These are phyloP conservation scores for Trypoxylus dichotomus DNA, from an alignment of 1,140 invertebrate species.

Conservation along the genomic window DNA sequence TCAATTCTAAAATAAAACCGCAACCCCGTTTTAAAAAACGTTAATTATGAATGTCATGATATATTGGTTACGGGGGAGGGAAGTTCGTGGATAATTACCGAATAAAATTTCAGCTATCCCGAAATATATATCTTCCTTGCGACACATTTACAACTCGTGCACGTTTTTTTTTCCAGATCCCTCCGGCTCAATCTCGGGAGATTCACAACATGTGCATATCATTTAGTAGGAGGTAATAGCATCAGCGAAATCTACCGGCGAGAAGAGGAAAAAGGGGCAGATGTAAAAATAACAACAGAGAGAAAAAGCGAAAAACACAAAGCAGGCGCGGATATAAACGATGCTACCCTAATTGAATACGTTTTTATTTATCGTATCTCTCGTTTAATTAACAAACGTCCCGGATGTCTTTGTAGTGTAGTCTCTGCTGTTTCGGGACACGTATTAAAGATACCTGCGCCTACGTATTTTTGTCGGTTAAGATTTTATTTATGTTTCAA, in stretches of 20 bases:
- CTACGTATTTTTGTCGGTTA: conserved; percentile 1
- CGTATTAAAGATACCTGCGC: not conserved
- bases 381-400: conserved; percentile 16
- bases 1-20: not conserved
- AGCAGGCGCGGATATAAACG: not conserved
- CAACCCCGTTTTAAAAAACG: not conserved
- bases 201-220: not conserved
- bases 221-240: not conserved
- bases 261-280: not conserved
- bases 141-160: not conserved
- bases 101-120: conserved; percentile 29
- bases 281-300: conserved; percentile 5
- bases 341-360: conserved; percentile 6
- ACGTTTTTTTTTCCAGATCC: not conserved
- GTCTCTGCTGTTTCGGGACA: not conserved
- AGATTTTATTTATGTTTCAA: conserved; percentile 21
- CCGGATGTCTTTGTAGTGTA: not conserved
- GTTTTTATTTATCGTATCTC: conserved; percentile 19
- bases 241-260: not conserved
- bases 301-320: not conserved
- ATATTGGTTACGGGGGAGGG: not conserved
- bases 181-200: not conserved
- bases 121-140: conserved; percentile 25
- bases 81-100: conserved; percentile 25
- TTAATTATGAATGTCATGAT: not conserved